phyloP scores from a whole-genome alignment of 2,888 invertebrate genomes.

The Acronicta alni region DNA sequence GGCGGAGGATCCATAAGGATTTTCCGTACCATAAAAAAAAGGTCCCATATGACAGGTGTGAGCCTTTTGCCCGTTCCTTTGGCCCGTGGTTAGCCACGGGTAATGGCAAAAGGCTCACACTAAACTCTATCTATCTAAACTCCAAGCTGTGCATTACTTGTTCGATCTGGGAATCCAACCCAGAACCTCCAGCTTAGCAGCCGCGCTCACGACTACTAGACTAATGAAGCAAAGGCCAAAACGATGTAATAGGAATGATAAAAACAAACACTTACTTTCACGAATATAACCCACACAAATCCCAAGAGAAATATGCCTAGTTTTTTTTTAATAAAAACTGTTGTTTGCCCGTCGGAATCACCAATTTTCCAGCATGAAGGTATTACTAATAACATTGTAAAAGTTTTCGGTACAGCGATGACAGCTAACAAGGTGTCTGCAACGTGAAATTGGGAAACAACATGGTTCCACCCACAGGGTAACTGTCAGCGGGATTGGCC shows the following conservation, averaged over 20 bases:
- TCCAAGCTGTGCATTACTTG: no score
- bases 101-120: no score
- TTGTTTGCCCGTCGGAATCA: conserved; percentile 1
- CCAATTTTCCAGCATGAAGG: conserved; percentile 24
- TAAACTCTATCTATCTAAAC: no score
- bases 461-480: background rate
- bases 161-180: no score
- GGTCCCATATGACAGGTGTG: no score
- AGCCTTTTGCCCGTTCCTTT: no score
- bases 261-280: background rate
- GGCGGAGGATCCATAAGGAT: no score
- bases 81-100: no score
- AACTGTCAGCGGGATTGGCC: conserved; percentile 9
- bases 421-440: conserved; percentile 6
- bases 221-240: no score
- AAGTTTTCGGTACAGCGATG: conserved; percentile 20
- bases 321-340: conserved; percentile 20
- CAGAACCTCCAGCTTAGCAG: no score
- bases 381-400: conserved; percentile 19
- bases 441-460: conserved; percentile 16
- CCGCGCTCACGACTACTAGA: no score
- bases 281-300: background rate
- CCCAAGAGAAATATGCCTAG: conserved; percentile 26
- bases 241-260: conserved; percentile 19
- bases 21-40: no score